phyloP scores from a whole-genome alignment of 1,140 invertebrate genomes.

The Popillia japonica region DNA sequence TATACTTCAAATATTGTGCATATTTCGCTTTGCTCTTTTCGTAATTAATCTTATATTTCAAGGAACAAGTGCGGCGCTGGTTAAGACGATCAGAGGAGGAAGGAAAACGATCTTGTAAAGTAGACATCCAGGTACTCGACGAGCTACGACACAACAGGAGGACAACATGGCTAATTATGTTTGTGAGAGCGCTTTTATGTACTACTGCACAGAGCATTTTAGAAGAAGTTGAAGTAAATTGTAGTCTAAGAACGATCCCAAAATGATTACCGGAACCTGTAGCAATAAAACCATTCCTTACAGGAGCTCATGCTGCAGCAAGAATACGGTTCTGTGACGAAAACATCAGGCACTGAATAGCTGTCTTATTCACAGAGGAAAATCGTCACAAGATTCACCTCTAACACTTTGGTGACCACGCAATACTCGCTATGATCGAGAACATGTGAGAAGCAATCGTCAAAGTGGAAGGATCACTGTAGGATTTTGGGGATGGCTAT shows the following conservation, averaged over 20 bases:
- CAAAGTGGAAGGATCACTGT: not conserved
- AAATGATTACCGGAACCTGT: not conserved
- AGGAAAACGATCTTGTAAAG: not conserved
- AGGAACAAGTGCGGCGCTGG: not conserved
- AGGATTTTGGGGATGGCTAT: not conserved
- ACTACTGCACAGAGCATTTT: not conserved
- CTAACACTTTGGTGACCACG: not conserved
- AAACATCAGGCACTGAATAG: too few species aligned
- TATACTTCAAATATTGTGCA: too few species aligned
- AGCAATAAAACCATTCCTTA: not conserved
- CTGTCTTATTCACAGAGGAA: constrained; percentile 4
- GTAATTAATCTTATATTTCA: not conserved
- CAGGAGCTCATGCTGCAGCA: not conserved
- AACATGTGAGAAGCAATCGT: not conserved
- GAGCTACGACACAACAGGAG: not conserved
- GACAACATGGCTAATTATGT: not conserved
- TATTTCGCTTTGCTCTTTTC: too few species aligned
- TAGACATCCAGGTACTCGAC: not conserved
- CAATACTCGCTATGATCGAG: not conserved
- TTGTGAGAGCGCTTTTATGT: not conserved
- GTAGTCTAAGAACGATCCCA: not conserved
- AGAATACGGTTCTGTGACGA: not conserved
- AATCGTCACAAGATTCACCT: not conserved
- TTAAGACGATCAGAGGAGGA: not conserved
- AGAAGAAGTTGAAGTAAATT: not conserved